Conservation (phyloP, 2,113 vertebrate species). For the Plecturocebus donacophilus region DNA sequence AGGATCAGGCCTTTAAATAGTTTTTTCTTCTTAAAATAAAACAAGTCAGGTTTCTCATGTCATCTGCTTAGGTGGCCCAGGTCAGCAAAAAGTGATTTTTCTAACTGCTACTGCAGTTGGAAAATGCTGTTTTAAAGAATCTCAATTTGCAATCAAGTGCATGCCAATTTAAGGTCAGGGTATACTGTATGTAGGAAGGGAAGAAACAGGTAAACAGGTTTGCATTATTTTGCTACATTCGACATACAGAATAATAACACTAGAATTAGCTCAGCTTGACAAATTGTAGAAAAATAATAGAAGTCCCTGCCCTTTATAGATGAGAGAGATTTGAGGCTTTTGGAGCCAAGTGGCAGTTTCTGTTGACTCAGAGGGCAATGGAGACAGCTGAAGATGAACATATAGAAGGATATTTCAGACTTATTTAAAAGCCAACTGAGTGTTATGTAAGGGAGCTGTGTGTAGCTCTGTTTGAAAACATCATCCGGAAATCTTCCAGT, state of each 20-base stretch:
- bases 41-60: constrained; percentile 43
- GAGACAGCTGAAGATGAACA: background rate
- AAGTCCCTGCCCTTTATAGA: background rate
- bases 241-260: background rate
- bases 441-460: constrained; percentile 9
- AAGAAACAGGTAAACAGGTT: background rate
- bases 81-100: background rate
- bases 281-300: background rate
- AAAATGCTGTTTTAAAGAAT: constrained; percentile 14
- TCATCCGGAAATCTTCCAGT: background rate
- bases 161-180: background rate
- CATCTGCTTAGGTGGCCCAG: background rate
- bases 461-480: constrained; percentile 39
- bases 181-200: background rate
- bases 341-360: background rate
- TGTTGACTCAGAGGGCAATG: background rate
- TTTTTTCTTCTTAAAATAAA: constrained; percentile 24
- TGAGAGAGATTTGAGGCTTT: constrained; percentile 8
- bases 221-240: constrained; percentile 2
- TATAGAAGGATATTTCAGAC: background rate
- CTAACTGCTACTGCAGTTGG: background rate
- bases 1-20: background rate
- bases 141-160: background rate
- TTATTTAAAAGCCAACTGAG: background rate
- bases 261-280: background rate